Percentiles rank a stretch among this genome's conserved stretches.
Evolutionary conservation across 2,888 invertebrate species (phyloP).

Genomic region (Vandiemenella viatica): DNA sequence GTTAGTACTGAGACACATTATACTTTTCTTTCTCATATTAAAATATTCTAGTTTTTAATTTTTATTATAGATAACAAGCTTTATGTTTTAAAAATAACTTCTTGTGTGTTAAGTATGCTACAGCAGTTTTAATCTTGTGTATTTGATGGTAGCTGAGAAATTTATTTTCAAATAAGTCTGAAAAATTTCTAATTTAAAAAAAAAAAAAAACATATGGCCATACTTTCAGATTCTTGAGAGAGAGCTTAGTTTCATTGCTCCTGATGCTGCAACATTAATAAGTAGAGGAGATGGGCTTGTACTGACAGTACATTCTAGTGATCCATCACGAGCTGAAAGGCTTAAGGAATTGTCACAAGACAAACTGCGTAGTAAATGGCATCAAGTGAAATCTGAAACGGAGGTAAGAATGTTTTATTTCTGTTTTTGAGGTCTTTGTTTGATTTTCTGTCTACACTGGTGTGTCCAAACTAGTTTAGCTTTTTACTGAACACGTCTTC

Average conservation of each 20-base stretch:
- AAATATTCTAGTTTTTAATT: no score
- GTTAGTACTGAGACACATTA: no score
- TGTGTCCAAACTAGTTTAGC: not conserved
- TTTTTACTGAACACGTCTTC: no score
- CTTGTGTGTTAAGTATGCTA: no score
- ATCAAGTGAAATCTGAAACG: constrained; percentile 44
- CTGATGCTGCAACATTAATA: constrained; percentile 60
- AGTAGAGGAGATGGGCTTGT: constrained; percentile 63
- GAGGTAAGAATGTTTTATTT: constrained; percentile 30
- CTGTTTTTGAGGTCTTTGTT: not conserved
- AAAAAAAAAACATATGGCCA: no score
- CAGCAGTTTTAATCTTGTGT: no score
- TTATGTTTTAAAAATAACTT: no score
- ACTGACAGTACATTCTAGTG: constrained; percentile 43
- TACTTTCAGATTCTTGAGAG: constrained; percentile 49
- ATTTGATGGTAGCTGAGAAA: not conserved
- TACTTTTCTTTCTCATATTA: no score
- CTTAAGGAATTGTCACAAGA: constrained; percentile 41
- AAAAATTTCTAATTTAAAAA: no score
- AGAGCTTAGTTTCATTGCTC: constrained; percentile 47
- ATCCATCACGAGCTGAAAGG: constrained; percentile 40
- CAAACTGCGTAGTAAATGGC: constrained; percentile 44
- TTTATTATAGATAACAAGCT: no score
- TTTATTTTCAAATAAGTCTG: not conserved
- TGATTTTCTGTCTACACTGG: not conserved